Evolutionary conservation across 2,888 invertebrate genomes (phyloP), one percentile per base, ranked within the genome.

Genomic region (Clunio marinus): DNA sequence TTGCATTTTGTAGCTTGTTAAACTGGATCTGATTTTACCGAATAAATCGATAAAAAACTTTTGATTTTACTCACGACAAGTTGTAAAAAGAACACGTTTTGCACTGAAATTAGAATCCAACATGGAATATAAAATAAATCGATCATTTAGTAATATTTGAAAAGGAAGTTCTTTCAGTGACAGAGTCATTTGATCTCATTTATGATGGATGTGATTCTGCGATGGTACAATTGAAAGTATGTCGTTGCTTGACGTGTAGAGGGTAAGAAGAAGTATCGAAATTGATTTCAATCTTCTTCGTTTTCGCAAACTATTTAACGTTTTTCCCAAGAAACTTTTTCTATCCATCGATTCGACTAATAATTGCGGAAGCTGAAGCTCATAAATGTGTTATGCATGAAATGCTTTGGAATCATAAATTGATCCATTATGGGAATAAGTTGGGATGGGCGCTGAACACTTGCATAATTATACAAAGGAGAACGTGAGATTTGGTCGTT

Each of bases 1-100:
- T 51, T 51, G 8, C 51, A 51, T 51, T 51, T 51, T 17, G 51
- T 20, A 51, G 51, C 51, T 51, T 10, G 51, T 17, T 8, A 51
- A 51, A 2, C 51, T 4, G 51, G 51, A 17, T 51, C 20, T 20
- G 17, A 7, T 20, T n/a, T n/a, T n/a, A n/a, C n/a, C n/a, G n/a
- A n/a, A n/a, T n/a, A n/a, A n/a, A n/a, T 45, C 15, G 17, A 8
- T 17, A 20, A 4, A 8, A 2, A 51, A 17, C n/a, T 51, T 17
- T 51, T 20, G 22, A 51, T 51, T 20, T n/a, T 51, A 51, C 51
- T 20, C 22, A 51, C 5, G 51, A 17, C 17, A 17, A 51, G 8
- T n/a, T 8, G 10, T n/a, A 15, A n/a, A 15, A 7, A 7, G 20
- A 51, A 7, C n/a, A 17, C 17, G n/a, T 41, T 17, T 20, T 27